phyloP scores from a whole-genome alignment of 2,797 vertebrate species.

The Protosalanx chinensis region DNA sequence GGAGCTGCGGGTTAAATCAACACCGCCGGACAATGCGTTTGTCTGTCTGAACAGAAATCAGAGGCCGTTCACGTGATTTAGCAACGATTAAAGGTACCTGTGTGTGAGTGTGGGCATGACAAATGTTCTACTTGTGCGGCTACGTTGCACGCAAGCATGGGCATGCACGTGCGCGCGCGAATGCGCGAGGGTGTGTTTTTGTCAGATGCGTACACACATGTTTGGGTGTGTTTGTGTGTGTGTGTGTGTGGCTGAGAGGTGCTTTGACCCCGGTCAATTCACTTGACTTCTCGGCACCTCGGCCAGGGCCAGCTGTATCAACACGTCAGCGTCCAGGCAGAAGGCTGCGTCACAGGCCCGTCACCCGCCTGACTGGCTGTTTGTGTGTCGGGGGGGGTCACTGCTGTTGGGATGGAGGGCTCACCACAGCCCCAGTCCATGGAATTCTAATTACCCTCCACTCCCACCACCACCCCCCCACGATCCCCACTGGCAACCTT shows the following conservation, averaged over 20 bases:
- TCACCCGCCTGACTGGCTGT: slow-evolving; percentile 62
- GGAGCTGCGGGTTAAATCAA: slow-evolving; percentile 35
- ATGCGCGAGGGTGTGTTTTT: background rate
- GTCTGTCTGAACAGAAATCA: slow-evolving; percentile 27
- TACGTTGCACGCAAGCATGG: background rate
- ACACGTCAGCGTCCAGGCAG: slow-evolving; percentile 52
- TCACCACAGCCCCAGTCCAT: slow-evolving; percentile 53
- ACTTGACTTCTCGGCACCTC: slow-evolving; percentile 73
- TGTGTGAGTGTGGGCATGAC: slow-evolving; percentile 22
- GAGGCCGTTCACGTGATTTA: slow-evolving; percentile 34
- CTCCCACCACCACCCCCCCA: background rate
- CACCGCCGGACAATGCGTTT: slow-evolving; percentile 39
- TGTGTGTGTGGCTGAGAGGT: slow-evolving; percentile 23
- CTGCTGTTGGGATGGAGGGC: slow-evolving; percentile 9
- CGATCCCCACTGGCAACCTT: slow-evolving; percentile 58
- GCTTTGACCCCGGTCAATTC: slow-evolving; percentile 70
- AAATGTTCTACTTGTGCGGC: background rate
- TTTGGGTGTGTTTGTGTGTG: slow-evolving; percentile 1
- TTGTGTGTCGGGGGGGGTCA: slow-evolving; percentile 53
- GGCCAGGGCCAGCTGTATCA: slow-evolving; percentile 72
- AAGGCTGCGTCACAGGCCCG: slow-evolving; percentile 61
- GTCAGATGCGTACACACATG: slow-evolving; percentile 9
- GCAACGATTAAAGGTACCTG: slow-evolving; percentile 21
- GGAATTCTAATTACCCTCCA: slow-evolving; percentile 68
- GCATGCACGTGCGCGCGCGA: background rate